Evolutionary conservation across 2,888 invertebrate species (phyloP), one percentile per base, ranked within the genome.

Genomic region (Crioceris asparagi): DNA sequence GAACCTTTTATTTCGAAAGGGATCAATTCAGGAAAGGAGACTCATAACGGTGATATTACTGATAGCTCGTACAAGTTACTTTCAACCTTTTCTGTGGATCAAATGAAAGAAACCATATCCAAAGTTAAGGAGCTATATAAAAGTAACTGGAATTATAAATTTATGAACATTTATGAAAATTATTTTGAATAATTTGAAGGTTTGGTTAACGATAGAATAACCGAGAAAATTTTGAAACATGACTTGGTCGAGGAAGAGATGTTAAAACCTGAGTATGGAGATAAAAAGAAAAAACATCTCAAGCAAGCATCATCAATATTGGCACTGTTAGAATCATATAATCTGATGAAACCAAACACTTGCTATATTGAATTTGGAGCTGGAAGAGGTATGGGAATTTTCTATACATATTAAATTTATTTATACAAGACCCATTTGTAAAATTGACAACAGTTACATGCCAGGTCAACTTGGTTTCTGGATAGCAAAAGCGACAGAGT

Each of bases 311-410:
- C 87, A 2, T 78, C 83, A 0, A 66, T 92, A 40, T 62, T 92
- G 39, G 80, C 78, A 26, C 71, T 83, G 37, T 62, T 85, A 29
- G 71, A 81, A 38, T 60, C 67, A 0, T 68, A 74, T 41, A 65
- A 71, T 1, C 66, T 88, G 26, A 62, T 84, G 1, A 55, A 52
- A 8, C 65, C 75, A 7, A 58, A 70, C 15, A 79, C 81, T 1
- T 82, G 83, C 61, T 90, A 76, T 51, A 73, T 91, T 39, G 92
- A 92, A 61, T 80, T 90, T 55, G 91, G 91, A 1, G 90, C 90
- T 8, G 91, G 91, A n/a, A 85, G 83, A 72, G 91, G 85, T 77
- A 56, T 26, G 39, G 1, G n/a, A n/a, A n/a, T n/a, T n/a, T n/a
- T n/a, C n/a, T n/a, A n/a, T n/a, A n/a, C n/a, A n/a, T 15, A 16